Conservation (phyloP, 1,140 invertebrate species). For the Brachionus plicatilis region DNA sequence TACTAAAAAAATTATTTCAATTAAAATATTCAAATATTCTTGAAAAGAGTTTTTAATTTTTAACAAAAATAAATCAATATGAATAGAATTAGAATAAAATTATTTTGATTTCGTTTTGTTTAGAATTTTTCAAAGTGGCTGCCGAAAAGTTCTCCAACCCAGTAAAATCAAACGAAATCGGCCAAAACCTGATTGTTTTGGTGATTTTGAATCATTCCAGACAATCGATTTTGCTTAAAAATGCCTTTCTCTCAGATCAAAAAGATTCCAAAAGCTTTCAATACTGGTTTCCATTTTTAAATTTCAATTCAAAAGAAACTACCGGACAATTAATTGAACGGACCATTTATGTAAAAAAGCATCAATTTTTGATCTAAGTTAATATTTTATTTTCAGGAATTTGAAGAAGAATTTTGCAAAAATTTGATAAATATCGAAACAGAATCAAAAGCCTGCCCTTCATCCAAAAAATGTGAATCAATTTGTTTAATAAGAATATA, state of each 20-base stretch:
- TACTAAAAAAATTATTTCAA: neutral
- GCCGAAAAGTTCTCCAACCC: neutral
- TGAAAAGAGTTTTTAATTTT: neutral
- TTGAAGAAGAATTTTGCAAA: constrained; percentile 9
- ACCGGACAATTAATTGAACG: neutral
- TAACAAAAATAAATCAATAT: neutral
- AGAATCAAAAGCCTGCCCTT: neutral
- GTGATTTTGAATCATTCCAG: neutral
- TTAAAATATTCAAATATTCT: neutral
- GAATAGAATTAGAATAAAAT: neutral
- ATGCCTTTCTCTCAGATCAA: neutral
- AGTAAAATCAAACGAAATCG: neutral
- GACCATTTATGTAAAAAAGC: neutral
- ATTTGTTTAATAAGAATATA: neutral
- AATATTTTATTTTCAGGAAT: neutral
- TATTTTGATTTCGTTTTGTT: neutral
- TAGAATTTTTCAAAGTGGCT: neutral
- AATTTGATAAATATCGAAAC: neutral
- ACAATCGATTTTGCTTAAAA: neutral
- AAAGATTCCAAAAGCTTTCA: neutral
- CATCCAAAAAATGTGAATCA: neutral
- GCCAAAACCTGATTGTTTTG: constrained; percentile 6
- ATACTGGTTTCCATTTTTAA: constrained; percentile 22
- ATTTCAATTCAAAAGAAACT: neutral
- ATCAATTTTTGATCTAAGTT: neutral